Base-by-base conservation (phyloP, 2,888 invertebrate species). In the Drosophila ustulata region DNA sequence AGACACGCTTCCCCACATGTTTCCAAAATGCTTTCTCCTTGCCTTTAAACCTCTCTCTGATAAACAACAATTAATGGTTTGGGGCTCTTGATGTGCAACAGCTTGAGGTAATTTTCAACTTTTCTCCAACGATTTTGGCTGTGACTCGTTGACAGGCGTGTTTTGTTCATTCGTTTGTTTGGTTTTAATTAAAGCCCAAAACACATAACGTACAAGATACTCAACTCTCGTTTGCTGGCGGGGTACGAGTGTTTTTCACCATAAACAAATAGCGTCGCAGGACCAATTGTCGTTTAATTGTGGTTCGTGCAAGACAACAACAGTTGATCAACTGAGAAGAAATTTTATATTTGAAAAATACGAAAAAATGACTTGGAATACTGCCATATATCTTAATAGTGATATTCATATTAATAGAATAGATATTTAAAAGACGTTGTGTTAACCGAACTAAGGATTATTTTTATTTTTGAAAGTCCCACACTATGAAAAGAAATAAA, bases 91-190 rank as follows among this genome's bases (percentile, higher is more conserved):
- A 79, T 80, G 80, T 85, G 89, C 89, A 91, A 90, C 91, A 91
- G 91, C 91, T 90, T 88, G 89, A 80, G 89, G 91, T 89, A 88
- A 86, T 90, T 91, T 85, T 88, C 82, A 85, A 83, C 77, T 89
- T 82, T 82, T 68, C 63, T 50, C 73, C 52, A 62, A 66, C 50
- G 53, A 64, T 62, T 45, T 66, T 46, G 37, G 13, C 59, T 49
- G 56, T 71, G 75, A 71, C 74, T 78, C 80, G 77, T 77, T 82
- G 80, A 82, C 79, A 81, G 82, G 57, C 75, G 68, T 78, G 70
- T 78, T 79, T 73, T 85, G 73, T 69, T 71, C 18, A 13, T 32
- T 50, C 72, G 52, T 72, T 75, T 88, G 85, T 86, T 85, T 86
- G 82, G 68, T 86, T 88, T 88, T 86, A 82, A 83, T 82, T 87